A percentile compares a stretch with the other conserved stretches of the same genome.
phyloP scores from a whole-genome alignment of 2,797 vertebrate species.

The Phylloscopus collybita region DNA sequence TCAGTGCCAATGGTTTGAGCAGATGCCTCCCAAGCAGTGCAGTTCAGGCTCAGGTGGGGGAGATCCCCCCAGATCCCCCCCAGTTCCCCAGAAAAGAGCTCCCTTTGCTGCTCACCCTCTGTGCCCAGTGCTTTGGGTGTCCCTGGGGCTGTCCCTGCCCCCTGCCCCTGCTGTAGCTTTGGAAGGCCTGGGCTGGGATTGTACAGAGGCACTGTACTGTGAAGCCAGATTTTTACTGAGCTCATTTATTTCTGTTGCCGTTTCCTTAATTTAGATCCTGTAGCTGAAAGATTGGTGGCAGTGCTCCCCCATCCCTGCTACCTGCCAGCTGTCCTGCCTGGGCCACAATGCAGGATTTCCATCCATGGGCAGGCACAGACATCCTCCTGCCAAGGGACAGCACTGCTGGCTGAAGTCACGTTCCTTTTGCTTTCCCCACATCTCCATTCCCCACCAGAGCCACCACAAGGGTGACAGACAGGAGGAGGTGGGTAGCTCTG shows the following conservation, averaged over 20 bases:
- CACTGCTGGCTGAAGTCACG: rapidly evolving
- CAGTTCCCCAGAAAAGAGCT: not conserved
- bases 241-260: not conserved
- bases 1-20: not conserved
- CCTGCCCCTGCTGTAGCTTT: rapidly evolving
- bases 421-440: not conserved
- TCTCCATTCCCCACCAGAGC: not conserved
- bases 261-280: not conserved
- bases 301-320: not conserved
- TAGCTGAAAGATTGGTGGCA: not conserved
- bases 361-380: not conserved
- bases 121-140: not conserved
- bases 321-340: not conserved
- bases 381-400: not conserved
- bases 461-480: not conserved
- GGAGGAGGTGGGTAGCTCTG: not conserved
- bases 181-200: not conserved
- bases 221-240: not conserved
- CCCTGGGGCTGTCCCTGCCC: not conserved
- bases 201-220: not conserved
- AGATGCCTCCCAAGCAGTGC: not conserved
- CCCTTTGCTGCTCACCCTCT: not conserved
- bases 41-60: not conserved
- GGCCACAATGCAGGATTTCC: not conserved
- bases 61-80: not conserved